Evolutionary conservation across 1,140 invertebrate species (phyloP).

Genomic region (Parasteatoda tepidariorum): DNA sequence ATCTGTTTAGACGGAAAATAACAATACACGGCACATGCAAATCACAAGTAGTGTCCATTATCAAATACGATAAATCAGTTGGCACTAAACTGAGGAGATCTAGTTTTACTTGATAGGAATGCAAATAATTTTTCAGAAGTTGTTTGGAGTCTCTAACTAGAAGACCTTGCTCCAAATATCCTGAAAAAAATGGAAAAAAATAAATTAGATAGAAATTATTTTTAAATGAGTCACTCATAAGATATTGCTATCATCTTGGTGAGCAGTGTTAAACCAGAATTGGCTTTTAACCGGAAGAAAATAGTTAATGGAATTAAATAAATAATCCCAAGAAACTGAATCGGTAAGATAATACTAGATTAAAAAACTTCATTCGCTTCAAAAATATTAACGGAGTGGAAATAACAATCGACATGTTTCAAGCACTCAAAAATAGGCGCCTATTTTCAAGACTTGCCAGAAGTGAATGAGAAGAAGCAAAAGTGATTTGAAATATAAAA

Average conservation of each 20-base stretch:
- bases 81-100: constrained; percentile 87
- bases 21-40: constrained; percentile 79
- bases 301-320: too few relatives aligned
- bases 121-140: constrained; percentile 83
- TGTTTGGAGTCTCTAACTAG: constrained; percentile 84
- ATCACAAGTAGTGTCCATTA: constrained; percentile 67
- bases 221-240: neutral
- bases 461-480: too few relatives aligned
- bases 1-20: constrained; percentile 86
- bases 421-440: too few relatives aligned
- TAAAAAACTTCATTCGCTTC: too few relatives aligned
- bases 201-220: too few relatives aligned
- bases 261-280: neutral
- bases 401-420: too few relatives aligned
- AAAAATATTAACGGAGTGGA: too few relatives aligned
- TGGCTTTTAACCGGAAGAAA: neutral
- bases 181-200: constrained; percentile 70
- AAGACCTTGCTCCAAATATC: constrained; percentile 92
- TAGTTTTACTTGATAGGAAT: constrained; percentile 73
- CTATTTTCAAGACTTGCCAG: too few relatives aligned
- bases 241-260: neutral
- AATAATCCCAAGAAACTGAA: too few relatives aligned
- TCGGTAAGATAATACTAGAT: too few relatives aligned
- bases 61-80: constrained; percentile 85
- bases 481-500: too few relatives aligned